phyloP scores from a whole-genome alignment of 1,140 invertebrate genomes.

The Camponotus vicinus region DNA sequence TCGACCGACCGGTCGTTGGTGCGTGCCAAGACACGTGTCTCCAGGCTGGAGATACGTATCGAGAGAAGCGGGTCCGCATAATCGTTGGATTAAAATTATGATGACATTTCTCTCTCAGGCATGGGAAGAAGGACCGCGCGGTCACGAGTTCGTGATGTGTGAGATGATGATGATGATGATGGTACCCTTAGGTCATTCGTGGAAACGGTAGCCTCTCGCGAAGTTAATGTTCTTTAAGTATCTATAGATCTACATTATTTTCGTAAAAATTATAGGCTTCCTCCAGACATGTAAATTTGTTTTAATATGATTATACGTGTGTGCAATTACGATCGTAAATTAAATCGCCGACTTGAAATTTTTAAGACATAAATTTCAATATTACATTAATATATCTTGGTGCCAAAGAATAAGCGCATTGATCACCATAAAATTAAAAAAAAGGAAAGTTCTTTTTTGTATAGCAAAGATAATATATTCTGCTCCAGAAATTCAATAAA shows the following conservation, averaged over 20 bases:
- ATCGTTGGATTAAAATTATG: slow-evolving; percentile 62
- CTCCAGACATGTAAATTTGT: not conserved
- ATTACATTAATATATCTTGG: not conserved
- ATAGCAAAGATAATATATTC: not conserved
- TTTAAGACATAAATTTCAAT: not conserved
- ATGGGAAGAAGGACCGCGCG: not conserved
- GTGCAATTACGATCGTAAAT: slow-evolving; percentile 11
- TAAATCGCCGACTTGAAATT: slow-evolving; percentile 6
- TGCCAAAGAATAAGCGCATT: not conserved
- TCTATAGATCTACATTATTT: slow-evolving; percentile 43
- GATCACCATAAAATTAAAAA: not conserved
- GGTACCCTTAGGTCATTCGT: slow-evolving; percentile 16
- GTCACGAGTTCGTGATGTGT: slow-evolving; percentile 52
- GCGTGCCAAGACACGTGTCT: slow-evolving; percentile 49
- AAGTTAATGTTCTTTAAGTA: slow-evolving; percentile 1
- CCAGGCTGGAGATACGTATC: slow-evolving; percentile 43
- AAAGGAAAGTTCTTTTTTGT: not conserved
- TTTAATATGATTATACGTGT: not conserved
- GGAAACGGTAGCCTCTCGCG: slow-evolving; percentile 41
- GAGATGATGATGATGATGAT: slow-evolving; percentile 12
- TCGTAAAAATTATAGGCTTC: not conserved
- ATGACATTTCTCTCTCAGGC: slow-evolving; percentile 41
- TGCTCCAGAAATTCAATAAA: not conserved
- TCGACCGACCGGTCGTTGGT: not conserved
- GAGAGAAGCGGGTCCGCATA: slow-evolving; percentile 34